Evolutionary conservation across 2,888 invertebrate species (phyloP), one percentile per base, ranked within the genome.

Genomic region (Amaurobius ferox): DNA sequence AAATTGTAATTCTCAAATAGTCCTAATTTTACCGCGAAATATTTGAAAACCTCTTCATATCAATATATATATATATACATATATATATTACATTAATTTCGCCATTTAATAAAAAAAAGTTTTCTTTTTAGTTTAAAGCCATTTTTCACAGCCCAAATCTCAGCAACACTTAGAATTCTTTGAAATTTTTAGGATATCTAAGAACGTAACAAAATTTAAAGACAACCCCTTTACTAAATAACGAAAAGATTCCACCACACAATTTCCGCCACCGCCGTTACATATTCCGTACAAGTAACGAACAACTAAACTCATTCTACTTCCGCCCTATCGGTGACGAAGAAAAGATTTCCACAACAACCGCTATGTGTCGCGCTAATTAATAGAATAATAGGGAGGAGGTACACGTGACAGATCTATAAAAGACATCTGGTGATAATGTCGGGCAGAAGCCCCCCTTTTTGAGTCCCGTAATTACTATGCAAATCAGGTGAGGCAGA

Each of bases 371-470:
- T 40, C 61, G 44, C 48, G 39, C 62, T 81, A 81, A 81, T 81
- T 81, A 81, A 81, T 76, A 76, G 76, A 64, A 81, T 80, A 76
- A 70, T 76, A 44, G 76, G 74, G 68, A 19, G 70, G 70, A 67
- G n/a, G 68, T 55, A 74, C 79, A 64, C 67, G 55, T 44, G 30
- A 29, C 70, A 61, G 71, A 81, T 76, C 76, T 70, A 81, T 81
- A 81, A 81, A 81, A 70, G 76, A 81, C 81, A 81, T 68, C 76
- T 81, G 81, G 70, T 70, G 76, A 76, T 81, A 81, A 81, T 76
- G 81, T 81, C 61, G 67, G 19, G 19, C 39, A 40, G 55, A 48
- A 55, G 35, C 44, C 70, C 44, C 70, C 23, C 23, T 76, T 81
- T 81, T 81, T 74, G 67, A 76, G 68, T 30, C 48, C 28, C 67